These are phyloP conservation scores for Hydropotes inermis DNA, from an alignment of 2,113 vertebrate species.

Conservation along the genomic window DNA sequence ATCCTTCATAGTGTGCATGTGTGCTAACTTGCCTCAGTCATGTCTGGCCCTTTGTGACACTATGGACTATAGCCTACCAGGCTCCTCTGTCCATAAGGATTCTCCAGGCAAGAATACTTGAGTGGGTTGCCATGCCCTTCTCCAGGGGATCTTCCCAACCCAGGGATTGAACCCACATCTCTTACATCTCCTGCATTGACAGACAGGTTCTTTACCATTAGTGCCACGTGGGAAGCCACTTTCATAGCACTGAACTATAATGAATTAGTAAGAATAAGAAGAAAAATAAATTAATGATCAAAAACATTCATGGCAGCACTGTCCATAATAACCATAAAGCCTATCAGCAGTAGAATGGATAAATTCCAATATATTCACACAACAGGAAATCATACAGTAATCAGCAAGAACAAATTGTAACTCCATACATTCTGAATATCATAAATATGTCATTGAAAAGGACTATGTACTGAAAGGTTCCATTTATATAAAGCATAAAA, in stretches of 20 bases:
- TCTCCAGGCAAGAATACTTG: not conserved
- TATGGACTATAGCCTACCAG: not conserved
- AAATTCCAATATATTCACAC: not conserved
- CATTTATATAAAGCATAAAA: not conserved
- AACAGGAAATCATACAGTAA: not conserved
- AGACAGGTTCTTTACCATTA: not conserved
- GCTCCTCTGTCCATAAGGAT: not conserved
- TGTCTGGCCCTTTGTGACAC: not conserved
- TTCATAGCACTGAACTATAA: not conserved
- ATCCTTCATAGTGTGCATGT: not conserved
- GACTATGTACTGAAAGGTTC: not conserved
- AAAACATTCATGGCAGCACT: not conserved
- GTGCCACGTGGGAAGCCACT: not conserved
- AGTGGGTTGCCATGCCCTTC: not conserved
- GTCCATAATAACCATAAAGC: not conserved
- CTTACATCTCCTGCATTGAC: not conserved
- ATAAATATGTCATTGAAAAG: not conserved
- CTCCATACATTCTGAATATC: not conserved
- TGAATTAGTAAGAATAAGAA: not conserved
- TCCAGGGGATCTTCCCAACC: not conserved
- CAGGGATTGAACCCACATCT: not conserved
- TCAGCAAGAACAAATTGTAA: not conserved
- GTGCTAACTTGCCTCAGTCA: not conserved
- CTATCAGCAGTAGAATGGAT: not conserved
- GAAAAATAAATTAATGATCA: slow-evolving; percentile 15